These are phyloP conservation scores for Dicaeum eximium DNA, from an alignment of 2,113 vertebrate species.

Conservation along the genomic window DNA sequence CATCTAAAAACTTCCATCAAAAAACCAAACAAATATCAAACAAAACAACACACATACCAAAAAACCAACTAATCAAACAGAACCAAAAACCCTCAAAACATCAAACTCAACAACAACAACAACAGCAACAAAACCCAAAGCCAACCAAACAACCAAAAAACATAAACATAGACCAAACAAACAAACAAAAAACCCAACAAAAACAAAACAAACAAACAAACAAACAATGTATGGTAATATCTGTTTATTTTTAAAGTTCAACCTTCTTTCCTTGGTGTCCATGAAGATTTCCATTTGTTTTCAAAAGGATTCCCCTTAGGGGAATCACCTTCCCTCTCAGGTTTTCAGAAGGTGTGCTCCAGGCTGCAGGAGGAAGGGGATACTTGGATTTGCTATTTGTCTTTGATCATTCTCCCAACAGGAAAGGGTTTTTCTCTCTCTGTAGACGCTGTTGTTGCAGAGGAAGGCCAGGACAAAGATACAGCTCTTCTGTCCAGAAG, in stretches of 20 bases:
- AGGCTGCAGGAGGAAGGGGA: not conserved
- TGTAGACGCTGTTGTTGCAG: not conserved
- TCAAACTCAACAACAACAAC: not conserved
- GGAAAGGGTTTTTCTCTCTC: not conserved
- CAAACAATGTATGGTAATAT: accelerated
- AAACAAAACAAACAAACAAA: not conserved
- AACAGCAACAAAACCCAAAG: not conserved
- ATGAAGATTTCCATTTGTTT: not conserved
- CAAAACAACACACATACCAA: too few relatives aligned
- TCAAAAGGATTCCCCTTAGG: not conserved
- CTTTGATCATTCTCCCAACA: not conserved
- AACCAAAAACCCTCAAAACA: not conserved
- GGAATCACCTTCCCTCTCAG: not conserved
- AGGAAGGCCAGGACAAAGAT: not conserved
- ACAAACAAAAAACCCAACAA: not conserved
- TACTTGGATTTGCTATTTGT: not conserved
- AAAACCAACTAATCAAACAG: not conserved
- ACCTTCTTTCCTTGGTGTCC: not conserved
- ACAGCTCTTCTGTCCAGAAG: not conserved
- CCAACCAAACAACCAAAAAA: not conserved
- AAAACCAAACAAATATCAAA: not conserved
- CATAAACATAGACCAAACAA: too few relatives aligned
- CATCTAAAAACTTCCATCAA: not conserved
- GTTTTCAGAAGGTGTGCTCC: not conserved
- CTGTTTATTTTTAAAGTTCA: not conserved